phyloP scores from a whole-genome alignment of 2,113 vertebrate species.

The Mesembrinibis cayennensis region DNA sequence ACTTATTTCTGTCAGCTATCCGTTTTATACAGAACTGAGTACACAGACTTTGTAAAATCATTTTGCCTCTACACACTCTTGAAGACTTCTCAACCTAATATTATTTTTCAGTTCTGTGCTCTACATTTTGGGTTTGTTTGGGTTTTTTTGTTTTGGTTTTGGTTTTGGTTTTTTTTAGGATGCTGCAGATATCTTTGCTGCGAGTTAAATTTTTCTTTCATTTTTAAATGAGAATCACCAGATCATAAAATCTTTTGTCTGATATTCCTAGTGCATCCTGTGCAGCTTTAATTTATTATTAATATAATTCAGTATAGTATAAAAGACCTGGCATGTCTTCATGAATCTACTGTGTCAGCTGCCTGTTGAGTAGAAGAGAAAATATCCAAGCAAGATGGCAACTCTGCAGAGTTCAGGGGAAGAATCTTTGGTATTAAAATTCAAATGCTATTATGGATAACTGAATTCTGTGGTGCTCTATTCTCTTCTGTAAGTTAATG shows the following conservation, averaged over 20 bases:
- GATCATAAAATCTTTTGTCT: neutral
- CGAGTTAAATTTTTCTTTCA: neutral
- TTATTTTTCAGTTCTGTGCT: neutral
- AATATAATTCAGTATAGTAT: neutral
- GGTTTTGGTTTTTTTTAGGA: neutral
- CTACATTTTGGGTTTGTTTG: neutral
- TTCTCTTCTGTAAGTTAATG: neutral
- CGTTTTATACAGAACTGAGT: neutral
- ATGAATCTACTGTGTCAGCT: neutral
- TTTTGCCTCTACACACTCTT: neutral
- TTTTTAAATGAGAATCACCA: neutral
- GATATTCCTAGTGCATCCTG: neutral
- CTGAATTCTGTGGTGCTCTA: neutral
- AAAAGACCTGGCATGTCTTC: neutral
- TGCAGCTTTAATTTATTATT: constrained; percentile 11
- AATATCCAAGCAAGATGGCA: neutral
- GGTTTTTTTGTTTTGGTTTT: neutral
- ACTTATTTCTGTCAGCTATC: neutral
- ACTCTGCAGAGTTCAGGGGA: neutral
- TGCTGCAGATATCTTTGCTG: neutral
- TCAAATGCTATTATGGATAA: neutral
- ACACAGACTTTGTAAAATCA: neutral
- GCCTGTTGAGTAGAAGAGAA: neutral
- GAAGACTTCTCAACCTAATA: neutral
- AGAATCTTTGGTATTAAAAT: neutral